Evolutionary conservation across 2,888 invertebrate genomes (phyloP).

Genomic region (Camponotus fellah): DNA sequence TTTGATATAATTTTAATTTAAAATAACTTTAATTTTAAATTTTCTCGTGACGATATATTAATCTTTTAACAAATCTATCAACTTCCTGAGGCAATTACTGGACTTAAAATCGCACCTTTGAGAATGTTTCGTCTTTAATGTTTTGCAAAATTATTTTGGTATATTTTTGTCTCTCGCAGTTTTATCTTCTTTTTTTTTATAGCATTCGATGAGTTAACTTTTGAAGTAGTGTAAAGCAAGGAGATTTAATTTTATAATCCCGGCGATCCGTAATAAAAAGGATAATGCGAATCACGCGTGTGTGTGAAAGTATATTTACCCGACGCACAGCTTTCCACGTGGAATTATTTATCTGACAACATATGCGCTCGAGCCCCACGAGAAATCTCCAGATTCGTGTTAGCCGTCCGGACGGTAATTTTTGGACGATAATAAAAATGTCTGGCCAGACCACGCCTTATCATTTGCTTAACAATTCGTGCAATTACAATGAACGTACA

Average conservation of each 20-base stretch:
- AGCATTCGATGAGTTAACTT: conserved; percentile 14
- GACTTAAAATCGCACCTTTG: not conserved
- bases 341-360: conserved; percentile 59
- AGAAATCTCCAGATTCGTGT: conserved; percentile 57
- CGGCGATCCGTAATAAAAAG: conserved; percentile 45
- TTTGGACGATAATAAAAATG: conserved; percentile 57
- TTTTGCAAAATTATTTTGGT: not conserved
- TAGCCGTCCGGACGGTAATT: conserved; percentile 51
- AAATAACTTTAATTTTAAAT: not conserved
- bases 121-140: not conserved
- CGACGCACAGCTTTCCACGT: conserved; percentile 51
- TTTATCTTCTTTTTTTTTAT: not conserved
- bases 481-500: conserved; percentile 39
- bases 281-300: not conserved
- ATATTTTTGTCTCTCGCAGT: not conserved
- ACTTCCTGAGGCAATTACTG: not conserved
- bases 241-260: conserved; percentile 47
- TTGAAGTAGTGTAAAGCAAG: not conserved
- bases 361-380: conserved; percentile 25
- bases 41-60: not conserved
- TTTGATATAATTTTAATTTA: not conserved
- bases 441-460: conserved; percentile 53
- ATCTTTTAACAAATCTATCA: not conserved
- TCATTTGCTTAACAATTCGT: conserved; percentile 50
- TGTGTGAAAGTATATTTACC: conserved; percentile 36